Evolutionary conservation across 2,888 invertebrate species (phyloP).

Genomic region (Cataglyphis livida): DNA sequence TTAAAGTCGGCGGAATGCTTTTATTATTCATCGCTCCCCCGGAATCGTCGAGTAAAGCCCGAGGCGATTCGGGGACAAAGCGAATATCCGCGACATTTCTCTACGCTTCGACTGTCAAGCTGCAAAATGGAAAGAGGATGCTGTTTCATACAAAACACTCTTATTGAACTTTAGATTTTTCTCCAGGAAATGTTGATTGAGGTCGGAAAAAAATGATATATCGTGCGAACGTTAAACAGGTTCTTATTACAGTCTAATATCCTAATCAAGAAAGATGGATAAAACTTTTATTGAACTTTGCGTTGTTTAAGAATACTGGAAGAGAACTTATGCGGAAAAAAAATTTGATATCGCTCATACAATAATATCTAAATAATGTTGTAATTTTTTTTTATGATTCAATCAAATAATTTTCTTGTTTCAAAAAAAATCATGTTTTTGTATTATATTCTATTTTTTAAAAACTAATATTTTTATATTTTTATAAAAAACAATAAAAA

Average conservation of each 20-base stretch:
- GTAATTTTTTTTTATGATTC: background rate
- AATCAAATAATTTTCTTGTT: background rate
- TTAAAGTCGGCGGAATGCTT: slow-evolving; percentile 71
- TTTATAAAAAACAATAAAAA: background rate
- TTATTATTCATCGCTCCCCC: slow-evolving; percentile 75
- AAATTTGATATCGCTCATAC: background rate
- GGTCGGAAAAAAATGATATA: background rate
- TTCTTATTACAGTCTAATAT: slow-evolving; percentile 35
- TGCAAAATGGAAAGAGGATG: slow-evolving; percentile 51
- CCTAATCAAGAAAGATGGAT: slow-evolving; percentile 29
- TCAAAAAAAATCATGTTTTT: background rate
- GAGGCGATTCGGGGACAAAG: slow-evolving; percentile 71
- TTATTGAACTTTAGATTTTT: slow-evolving; percentile 55
- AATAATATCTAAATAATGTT: background rate
- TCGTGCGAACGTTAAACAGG: slow-evolving; percentile 28
- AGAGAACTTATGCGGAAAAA: background rate
- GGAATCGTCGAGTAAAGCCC: slow-evolving; percentile 51
- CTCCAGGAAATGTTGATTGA: background rate
- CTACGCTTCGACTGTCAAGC: slow-evolving; percentile 64
- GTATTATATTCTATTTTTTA: background rate
- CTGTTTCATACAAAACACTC: slow-evolving; percentile 58
- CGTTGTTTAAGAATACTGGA: background rate
- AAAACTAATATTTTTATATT: background rate
- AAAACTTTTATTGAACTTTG: background rate
- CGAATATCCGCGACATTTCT: slow-evolving; percentile 72